phyloP scores from a whole-genome alignment of 1,140 invertebrate genomes.

The Pachyrhynchus sulphureomaculatus region DNA sequence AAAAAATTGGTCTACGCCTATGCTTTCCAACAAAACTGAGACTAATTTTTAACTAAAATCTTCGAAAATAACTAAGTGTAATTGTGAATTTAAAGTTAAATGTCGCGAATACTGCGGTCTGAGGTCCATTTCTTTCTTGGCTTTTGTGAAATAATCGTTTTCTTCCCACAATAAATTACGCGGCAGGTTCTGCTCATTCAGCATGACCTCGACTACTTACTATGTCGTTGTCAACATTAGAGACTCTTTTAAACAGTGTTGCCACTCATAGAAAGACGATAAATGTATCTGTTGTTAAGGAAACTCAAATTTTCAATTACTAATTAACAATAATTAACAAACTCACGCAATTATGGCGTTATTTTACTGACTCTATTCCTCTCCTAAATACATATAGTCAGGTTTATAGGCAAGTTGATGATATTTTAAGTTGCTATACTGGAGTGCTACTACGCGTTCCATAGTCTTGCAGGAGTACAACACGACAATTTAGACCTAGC shows the following conservation, averaged over 20 bases:
- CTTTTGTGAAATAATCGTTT: constrained; percentile 30
- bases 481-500: no score
- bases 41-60: constrained; percentile 5
- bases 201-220: constrained; percentile 23
- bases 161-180: constrained; percentile 35
- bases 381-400: no score
- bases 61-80: constrained; percentile 20
- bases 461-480: no score
- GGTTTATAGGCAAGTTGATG: no score
- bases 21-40: constrained; percentile 3
- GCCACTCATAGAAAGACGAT: constrained; percentile 13
- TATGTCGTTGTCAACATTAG: constrained; percentile 12
- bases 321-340: no score
- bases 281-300: no score
- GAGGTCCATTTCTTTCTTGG: constrained; percentile 29
- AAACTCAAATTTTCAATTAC: no score
- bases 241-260: constrained; percentile 10
- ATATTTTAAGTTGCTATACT: no score
- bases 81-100: constrained; percentile 22
- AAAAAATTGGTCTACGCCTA: no score
- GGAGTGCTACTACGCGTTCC: no score
- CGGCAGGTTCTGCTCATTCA: constrained; percentile 28
- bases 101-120: constrained; percentile 19
- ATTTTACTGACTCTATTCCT: no score
- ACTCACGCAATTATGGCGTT: no score